phyloP scores from a whole-genome alignment of 2,113 vertebrate species.

The Scytalopus superciliaris region DNA sequence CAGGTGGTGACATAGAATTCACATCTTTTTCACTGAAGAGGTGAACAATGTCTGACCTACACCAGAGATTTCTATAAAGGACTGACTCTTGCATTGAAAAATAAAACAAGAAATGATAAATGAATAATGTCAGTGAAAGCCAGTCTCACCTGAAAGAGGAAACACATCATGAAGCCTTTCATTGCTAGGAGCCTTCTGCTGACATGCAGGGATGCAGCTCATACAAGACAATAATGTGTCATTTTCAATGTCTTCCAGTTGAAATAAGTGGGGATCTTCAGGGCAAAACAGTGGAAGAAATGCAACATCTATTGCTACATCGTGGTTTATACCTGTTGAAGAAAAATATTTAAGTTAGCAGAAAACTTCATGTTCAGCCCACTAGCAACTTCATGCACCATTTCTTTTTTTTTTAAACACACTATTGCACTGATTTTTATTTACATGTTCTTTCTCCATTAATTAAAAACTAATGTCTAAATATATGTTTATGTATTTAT shows the following conservation, averaged over 20 bases:
- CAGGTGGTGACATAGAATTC: background rate
- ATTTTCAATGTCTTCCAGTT: slow-evolving; percentile 62
- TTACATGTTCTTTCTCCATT: background rate
- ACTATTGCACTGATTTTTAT: background rate
- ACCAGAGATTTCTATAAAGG: background rate
- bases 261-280: slow-evolving; percentile 72
- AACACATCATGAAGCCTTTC: background rate
- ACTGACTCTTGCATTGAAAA: background rate
- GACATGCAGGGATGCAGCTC: slow-evolving; percentile 60
- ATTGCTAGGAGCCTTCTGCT: slow-evolving; percentile 5
- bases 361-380: background rate
- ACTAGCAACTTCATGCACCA: background rate
- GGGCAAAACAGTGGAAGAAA: slow-evolving; percentile 77
- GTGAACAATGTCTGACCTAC: background rate
- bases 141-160: slow-evolving; percentile 73
- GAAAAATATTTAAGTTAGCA: background rate
- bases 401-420: background rate
- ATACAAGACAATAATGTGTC: slow-evolving; percentile 71
- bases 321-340: slow-evolving; percentile 84
- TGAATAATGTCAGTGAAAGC: background rate
- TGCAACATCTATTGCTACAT: slow-evolving; percentile 81
- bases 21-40: background rate
- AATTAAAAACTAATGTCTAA: background rate
- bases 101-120: background rate
- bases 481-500: background rate